phyloP scores from a whole-genome alignment of 2,797 vertebrate genomes.

The Darevskia mixta region DNA sequence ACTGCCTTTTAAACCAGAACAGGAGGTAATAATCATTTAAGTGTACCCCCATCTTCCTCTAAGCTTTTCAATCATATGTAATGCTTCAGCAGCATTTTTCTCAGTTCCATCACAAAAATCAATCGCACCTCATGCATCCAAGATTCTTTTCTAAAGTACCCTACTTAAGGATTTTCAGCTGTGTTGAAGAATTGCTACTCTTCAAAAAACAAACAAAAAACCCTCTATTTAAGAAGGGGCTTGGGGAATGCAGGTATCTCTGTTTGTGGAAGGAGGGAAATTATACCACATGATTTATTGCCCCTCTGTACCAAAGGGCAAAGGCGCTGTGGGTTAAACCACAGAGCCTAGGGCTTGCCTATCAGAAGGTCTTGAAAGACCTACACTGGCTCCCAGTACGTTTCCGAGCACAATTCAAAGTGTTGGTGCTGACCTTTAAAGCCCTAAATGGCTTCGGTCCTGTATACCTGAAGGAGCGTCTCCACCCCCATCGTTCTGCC shows the following conservation, averaged over 20 bases:
- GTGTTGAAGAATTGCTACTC: constrained; percentile 4
- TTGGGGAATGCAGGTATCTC: background rate
- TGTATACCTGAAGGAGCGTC: too few species aligned
- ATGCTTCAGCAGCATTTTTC: constrained; percentile 10
- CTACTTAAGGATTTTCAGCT: constrained; percentile 4
- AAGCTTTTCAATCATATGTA: constrained; percentile 46
- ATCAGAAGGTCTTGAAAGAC: too few species aligned
- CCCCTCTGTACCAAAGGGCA: background rate
- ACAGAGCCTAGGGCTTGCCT: too few species aligned
- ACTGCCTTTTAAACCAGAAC: constrained; percentile 38
- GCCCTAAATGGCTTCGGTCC: too few species aligned
- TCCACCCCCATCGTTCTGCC: too few species aligned
- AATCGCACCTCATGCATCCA: constrained; percentile 5
- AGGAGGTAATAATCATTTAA: constrained; percentile 44
- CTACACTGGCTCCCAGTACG: too few species aligned
- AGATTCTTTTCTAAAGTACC: constrained; percentile 26
- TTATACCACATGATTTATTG: background rate
- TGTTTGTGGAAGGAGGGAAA: background rate
- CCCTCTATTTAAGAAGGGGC: background rate
- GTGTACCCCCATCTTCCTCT: constrained; percentile 42
- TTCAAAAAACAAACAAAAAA: background rate
- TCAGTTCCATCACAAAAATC: constrained; percentile 27
- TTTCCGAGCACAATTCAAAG: too few species aligned
- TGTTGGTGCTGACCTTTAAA: too few species aligned
- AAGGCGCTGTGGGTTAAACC: too few species aligned